Conservation (phyloP, 1,140 invertebrate genomes). For the Zaprionus gabonicus region DNA sequence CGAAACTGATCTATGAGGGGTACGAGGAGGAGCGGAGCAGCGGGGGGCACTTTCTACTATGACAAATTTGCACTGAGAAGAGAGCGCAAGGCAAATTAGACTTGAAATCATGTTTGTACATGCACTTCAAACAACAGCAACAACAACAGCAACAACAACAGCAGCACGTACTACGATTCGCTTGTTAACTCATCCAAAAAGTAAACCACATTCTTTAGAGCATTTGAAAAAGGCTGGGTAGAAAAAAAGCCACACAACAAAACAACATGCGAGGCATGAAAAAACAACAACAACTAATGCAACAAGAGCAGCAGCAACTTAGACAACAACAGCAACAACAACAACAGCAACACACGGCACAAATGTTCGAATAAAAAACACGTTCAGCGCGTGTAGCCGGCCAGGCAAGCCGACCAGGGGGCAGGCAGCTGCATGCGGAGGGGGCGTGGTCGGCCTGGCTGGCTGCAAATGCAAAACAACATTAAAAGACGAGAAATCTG, state of each 20-base stretch:
- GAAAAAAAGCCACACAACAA: slow-evolving; percentile 32
- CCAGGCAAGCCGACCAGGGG: slow-evolving; percentile 47
- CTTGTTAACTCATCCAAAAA: slow-evolving; percentile 83
- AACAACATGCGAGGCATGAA: slow-evolving; percentile 56
- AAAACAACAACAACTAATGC: slow-evolving; percentile 23
- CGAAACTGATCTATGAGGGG: slow-evolving; percentile 64
- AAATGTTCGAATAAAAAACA: slow-evolving; percentile 65
- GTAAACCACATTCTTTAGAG: slow-evolving; percentile 80
- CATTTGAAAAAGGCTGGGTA: slow-evolving; percentile 59
- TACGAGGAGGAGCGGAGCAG: accelerated
- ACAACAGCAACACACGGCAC: slow-evolving; percentile 31
- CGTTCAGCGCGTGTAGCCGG: slow-evolving; percentile 68
- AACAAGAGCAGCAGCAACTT: slow-evolving; percentile 29
- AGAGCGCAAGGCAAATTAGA: slow-evolving; percentile 47
- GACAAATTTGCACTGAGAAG: slow-evolving; percentile 63
- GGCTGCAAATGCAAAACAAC: slow-evolving; percentile 76
- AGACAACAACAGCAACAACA: slow-evolving; percentile 36
- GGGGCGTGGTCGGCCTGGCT: slow-evolving; percentile 54
- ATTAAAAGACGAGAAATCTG: slow-evolving; percentile 81
- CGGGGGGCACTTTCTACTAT: slow-evolving; percentile 66
- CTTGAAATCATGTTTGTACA: slow-evolving; percentile 49
- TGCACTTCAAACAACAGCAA: slow-evolving; percentile 25
- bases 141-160: slow-evolving; percentile 27
- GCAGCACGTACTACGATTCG: slow-evolving; percentile 53
- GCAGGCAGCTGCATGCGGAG: slow-evolving; percentile 30